Evolutionary conservation across 2,888 invertebrate species (phyloP).

Genomic region (Eurytoma californica): DNA sequence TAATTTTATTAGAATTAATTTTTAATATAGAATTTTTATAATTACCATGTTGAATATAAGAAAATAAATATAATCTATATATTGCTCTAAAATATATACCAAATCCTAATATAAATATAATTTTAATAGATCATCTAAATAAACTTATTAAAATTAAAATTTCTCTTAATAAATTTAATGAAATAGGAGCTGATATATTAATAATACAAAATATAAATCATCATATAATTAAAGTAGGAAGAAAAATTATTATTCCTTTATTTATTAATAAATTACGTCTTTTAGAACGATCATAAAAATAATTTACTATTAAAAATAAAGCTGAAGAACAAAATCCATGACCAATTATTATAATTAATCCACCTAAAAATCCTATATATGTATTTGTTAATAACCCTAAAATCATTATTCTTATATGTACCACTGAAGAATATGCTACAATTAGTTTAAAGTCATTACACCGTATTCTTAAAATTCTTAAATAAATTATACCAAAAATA

Average conservation of each 20-base stretch:
- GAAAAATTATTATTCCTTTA: no score
- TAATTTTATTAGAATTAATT: slow-evolving; percentile 59
- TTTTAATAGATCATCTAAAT: no score
- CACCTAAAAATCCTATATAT: slow-evolving; percentile 77
- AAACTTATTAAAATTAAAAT: no score
- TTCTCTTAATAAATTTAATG: no score
- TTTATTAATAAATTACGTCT: slow-evolving; percentile 81
- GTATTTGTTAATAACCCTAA: slow-evolving; percentile 78
- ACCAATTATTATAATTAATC: slow-evolving; percentile 79
- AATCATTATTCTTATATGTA: slow-evolving; percentile 82
- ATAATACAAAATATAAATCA: no score
- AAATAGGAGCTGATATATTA: no score
- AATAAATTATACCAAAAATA: slow-evolving; percentile 78
- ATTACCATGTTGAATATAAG: no score
- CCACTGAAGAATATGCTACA: slow-evolving; percentile 85
- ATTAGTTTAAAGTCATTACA: slow-evolving; percentile 84
- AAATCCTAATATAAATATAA: no score
- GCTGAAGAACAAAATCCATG: slow-evolving; percentile 82
- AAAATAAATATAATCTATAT: no score
- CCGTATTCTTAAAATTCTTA: slow-evolving; percentile 82
- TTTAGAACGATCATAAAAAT: slow-evolving; percentile 79
- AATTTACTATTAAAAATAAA: slow-evolving; percentile 82
- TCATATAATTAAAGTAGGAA: no score
- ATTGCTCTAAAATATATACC: no score
- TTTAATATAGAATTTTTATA: slow-evolving; percentile 78